Evolutionary conservation across 2,797 vertebrate genomes (phyloP).

Genomic region (Sebastes iracundus): DNA sequence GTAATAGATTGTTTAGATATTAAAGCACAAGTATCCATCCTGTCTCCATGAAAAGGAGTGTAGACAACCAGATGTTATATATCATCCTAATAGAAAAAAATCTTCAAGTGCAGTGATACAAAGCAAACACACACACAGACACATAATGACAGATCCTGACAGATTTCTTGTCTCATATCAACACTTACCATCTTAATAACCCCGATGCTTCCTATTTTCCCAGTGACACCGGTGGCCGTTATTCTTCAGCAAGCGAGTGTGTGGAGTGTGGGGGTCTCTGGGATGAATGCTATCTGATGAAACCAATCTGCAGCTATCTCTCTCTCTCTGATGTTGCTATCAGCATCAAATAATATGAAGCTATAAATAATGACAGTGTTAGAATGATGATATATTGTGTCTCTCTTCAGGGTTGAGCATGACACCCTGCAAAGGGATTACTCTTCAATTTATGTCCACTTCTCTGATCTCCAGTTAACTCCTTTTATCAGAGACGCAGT

Average conservation of each 20-base stretch:
- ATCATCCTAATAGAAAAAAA: neutral
- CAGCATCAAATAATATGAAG: slow-evolving; percentile 42
- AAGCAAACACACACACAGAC: neutral
- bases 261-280: neutral
- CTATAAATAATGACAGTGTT: slow-evolving; percentile 43
- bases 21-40: neutral
- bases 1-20: neutral
- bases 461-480: neutral
- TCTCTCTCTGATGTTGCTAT: slow-evolving; percentile 32
- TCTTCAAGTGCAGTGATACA: neutral
- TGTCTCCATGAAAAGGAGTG: neutral
- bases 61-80: neutral
- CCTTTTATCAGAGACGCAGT: neutral
- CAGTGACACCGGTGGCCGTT: neutral
- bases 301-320: slow-evolving; percentile 29
- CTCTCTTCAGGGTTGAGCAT: neutral
- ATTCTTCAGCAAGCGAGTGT: neutral
- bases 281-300: slow-evolving; percentile 56
- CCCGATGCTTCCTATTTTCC: slow-evolving; percentile 60
- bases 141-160: neutral
- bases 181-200: slow-evolving; percentile 69
- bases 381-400: neutral
- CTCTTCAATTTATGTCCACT: neutral
- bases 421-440: neutral
- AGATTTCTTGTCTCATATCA: slow-evolving; percentile 37